Percentiles rank a stretch among this genome's conserved stretches.
Evolutionary conservation across 2,797 vertebrate genomes (phyloP).

Genomic region (Melanitta fusca): DNA sequence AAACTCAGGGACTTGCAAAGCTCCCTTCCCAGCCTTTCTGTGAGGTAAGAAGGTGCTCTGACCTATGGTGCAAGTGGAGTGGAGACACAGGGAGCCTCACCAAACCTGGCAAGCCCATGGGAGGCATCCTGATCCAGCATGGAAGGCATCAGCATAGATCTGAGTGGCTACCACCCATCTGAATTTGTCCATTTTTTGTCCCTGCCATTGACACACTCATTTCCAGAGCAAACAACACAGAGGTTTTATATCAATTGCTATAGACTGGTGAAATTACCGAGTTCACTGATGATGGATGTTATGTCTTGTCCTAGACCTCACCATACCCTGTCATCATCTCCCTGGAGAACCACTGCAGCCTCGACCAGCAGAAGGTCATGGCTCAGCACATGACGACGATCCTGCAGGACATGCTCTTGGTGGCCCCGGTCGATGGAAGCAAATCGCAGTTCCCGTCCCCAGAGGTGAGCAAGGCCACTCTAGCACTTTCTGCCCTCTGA

Average conservation of each 20-base stretch:
- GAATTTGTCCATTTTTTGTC: neutral
- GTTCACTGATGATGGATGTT: neutral
- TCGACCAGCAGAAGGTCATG: constrained; percentile 93
- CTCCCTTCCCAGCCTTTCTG: neutral
- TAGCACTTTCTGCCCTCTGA: neutral
- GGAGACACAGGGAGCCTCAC: neutral
- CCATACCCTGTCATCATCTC: constrained; percentile 95
- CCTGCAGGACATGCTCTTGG: constrained; percentile 87
- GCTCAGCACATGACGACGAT: constrained; percentile 86
- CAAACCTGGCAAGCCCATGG: neutral
- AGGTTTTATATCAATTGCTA: neutral
- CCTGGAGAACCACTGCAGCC: constrained; percentile 94
- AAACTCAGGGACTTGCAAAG: neutral
- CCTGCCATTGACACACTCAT: neutral
- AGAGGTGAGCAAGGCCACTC: constrained; percentile 80
- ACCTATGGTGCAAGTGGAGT: neutral
- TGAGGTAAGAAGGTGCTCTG: neutral
- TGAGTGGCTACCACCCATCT: neutral
- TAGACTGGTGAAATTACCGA: neutral
- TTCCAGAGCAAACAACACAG: neutral
- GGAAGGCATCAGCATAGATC: neutral
- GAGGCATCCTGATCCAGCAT: neutral
- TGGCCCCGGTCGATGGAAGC: constrained; percentile 79
- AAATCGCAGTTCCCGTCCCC: constrained; percentile 89
- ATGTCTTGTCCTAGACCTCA: constrained; percentile 82